These are phyloP conservation scores for Cheilosia vernalis DNA, from an alignment of 2,888 invertebrate species.

Conservation along the genomic window DNA sequence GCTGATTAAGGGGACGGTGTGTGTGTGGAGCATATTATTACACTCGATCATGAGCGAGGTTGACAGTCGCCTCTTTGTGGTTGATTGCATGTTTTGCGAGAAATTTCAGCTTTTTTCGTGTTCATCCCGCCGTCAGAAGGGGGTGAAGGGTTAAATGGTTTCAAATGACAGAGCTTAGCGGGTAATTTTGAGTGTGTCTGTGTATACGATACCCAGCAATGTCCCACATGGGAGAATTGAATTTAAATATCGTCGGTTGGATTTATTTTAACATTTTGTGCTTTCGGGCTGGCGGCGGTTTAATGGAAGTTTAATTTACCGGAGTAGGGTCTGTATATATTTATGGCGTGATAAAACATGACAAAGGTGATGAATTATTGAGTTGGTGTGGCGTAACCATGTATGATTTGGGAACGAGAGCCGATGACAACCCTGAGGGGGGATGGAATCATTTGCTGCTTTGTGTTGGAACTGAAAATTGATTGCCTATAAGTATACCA, in stretches of 20 bases:
- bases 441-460: too few species aligned
- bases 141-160: slow-evolving; percentile 63
- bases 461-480: too few species aligned
- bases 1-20: not conserved
- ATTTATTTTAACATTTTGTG: slow-evolving; percentile 1
- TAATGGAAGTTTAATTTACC: slow-evolving; percentile 65
- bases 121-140: not conserved
- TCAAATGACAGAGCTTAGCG: slow-evolving; percentile 67
- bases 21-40: slow-evolving; percentile 22
- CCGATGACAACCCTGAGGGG: too few species aligned
- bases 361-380: slow-evolving; percentile 59
- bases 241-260: slow-evolving; percentile 46
- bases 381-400: not conserved
- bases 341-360: slow-evolving; percentile 50
- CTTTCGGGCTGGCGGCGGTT: slow-evolving; percentile 32
- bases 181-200: slow-evolving; percentile 33
- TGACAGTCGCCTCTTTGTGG: slow-evolving; percentile 46
- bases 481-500: too few species aligned
- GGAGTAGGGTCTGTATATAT: slow-evolving; percentile 50
- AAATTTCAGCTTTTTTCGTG: slow-evolving; percentile 14
- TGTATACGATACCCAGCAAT: not conserved
- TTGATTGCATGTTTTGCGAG: slow-evolving; percentile 59
- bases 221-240: slow-evolving; percentile 38
- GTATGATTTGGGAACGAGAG: not conserved
- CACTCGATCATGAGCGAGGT: slow-evolving; percentile 43